Evolutionary conservation across 2,797 vertebrate species (phyloP).

Genomic region (Scleropages formosus): DNA sequence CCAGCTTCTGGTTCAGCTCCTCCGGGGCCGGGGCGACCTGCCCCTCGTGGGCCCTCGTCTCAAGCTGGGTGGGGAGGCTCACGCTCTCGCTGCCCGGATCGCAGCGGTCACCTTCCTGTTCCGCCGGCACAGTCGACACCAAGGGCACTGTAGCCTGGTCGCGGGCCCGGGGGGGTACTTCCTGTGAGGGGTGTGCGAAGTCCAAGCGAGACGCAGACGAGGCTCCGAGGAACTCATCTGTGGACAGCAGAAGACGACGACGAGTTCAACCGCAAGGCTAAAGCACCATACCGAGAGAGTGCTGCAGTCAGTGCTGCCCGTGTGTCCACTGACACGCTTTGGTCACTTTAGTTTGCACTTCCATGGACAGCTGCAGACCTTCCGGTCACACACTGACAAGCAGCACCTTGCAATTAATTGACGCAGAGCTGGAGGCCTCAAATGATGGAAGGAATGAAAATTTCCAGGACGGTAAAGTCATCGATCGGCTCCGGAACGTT

Average conservation of each 20-base stretch:
- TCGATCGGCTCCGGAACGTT: too few relatives aligned
- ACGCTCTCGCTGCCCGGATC: constrained; percentile 82
- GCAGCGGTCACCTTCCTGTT: constrained; percentile 53
- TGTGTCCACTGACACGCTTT: too few relatives aligned
- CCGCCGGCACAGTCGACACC: constrained; percentile 50
- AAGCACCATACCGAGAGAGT: too few relatives aligned
- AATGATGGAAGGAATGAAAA: too few relatives aligned
- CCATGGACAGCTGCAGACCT: too few relatives aligned
- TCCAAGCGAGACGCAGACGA: constrained; percentile 65
- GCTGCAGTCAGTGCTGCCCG: too few relatives aligned
- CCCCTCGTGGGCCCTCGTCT: constrained; percentile 55
- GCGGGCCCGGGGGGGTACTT: constrained; percentile 32
- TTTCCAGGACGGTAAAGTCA: too few relatives aligned
- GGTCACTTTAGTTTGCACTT: too few relatives aligned
- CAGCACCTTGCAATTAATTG: too few relatives aligned
- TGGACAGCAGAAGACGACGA: constrained; percentile 37
- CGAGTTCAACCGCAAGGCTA: not conserved
- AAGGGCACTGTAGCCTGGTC: constrained; percentile 33
- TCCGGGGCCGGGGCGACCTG: constrained; percentile 9
- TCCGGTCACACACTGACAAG: too few relatives aligned
- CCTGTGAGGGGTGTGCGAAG: constrained; percentile 58
- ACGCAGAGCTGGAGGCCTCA: too few relatives aligned
- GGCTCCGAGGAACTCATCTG: constrained; percentile 82
- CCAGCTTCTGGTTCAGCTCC: constrained; percentile 66
- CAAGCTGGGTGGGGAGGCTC: constrained; percentile 86